Percentiles rank a stretch among this genome's conserved stretches.
These are phyloP conservation scores for Delphinapterus leucas DNA, from an alignment of 2,113 vertebrate genomes.

Conservation along the genomic window DNA sequence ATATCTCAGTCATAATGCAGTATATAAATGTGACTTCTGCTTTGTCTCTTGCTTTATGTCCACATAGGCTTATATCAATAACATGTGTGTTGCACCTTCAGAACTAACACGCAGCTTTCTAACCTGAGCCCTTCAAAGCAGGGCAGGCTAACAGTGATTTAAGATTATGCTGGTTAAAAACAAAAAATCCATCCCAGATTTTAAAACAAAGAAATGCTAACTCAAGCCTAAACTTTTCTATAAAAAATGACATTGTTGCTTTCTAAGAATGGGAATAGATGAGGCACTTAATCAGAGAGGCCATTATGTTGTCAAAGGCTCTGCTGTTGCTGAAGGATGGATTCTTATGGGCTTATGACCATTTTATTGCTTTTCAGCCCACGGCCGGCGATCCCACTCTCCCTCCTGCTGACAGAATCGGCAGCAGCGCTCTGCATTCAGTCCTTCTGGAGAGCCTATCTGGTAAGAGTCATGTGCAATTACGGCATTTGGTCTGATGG, in stretches of 20 bases:
- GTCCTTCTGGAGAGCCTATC: slow-evolving; percentile 94
- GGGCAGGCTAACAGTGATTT: neutral
- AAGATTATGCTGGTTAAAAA: neutral
- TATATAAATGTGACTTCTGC: neutral
- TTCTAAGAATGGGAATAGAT: neutral
- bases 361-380: slow-evolving; percentile 83
- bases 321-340: neutral
- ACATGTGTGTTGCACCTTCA: neutral
- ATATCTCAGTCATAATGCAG: neutral
- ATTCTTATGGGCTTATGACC: neutral
- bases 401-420: slow-evolving; percentile 86
- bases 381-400: slow-evolving; percentile 86
- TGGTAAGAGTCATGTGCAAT: slow-evolving; percentile 83
- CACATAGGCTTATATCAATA: neutral
- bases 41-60: neutral
- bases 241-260: neutral
- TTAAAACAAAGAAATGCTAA: neutral
- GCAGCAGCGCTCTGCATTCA: slow-evolving; percentile 89
- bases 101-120: neutral
- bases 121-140: neutral
- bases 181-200: neutral
- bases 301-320: neutral
- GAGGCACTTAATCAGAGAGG: neutral
- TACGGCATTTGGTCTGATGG: slow-evolving; percentile 56
- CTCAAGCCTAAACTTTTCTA: neutral